phyloP scores from a whole-genome alignment of 2,797 vertebrate genomes.

The Macrochelys suwanniensis region DNA sequence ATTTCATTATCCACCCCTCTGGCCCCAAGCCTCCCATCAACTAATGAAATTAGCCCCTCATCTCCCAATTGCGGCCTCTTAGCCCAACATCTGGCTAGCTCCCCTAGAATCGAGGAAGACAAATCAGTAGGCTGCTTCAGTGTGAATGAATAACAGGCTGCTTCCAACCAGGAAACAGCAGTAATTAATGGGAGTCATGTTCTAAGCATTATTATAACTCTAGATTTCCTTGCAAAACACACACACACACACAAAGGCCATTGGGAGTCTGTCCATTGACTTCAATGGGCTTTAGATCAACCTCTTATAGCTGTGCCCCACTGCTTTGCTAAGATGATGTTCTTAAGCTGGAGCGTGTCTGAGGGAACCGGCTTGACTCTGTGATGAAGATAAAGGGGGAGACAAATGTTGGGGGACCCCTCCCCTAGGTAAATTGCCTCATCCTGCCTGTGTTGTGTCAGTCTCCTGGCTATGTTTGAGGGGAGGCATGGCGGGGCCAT shows the following conservation, averaged over 20 bases:
- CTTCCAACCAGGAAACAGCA: neutral
- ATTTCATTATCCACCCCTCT: slow-evolving; percentile 35
- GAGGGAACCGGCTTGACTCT: neutral
- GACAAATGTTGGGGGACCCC: neutral
- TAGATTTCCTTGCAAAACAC: neutral
- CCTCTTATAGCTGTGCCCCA: fast-evolving
- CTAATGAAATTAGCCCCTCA: slow-evolving; percentile 53
- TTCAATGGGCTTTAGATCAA: neutral
- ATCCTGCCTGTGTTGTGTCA: neutral
- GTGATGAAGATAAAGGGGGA: neutral
- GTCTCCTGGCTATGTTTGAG: neutral
- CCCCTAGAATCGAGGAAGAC: neutral
- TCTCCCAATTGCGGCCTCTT: slow-evolving; percentile 41
- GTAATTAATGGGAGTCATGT: neutral
- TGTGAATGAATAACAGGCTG: neutral
- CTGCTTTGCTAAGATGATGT: neutral
- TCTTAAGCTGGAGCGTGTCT: neutral
- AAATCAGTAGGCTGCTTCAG: slow-evolving; percentile 28
- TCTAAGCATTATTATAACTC: neutral
- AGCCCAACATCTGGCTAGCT: neutral
- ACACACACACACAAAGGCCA: neutral
- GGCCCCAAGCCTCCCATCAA: slow-evolving; percentile 8
- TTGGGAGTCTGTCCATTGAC: neutral
- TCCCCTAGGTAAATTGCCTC: neutral
- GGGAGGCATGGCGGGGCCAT: neutral